phyloP scores from a whole-genome alignment of 2,113 vertebrate genomes.

The Prinia subflava region DNA sequence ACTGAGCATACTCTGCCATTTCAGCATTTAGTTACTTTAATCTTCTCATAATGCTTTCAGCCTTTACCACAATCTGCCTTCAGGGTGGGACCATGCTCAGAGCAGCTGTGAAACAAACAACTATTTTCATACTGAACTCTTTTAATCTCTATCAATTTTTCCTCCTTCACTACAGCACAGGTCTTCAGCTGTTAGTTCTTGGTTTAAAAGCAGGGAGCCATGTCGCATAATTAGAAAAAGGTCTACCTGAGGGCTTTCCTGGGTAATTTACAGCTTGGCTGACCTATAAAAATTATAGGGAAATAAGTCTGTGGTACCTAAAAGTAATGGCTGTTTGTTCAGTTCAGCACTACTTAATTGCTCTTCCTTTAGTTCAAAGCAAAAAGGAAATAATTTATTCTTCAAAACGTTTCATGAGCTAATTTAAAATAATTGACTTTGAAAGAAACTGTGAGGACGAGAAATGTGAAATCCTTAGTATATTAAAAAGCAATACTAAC shows the following conservation, averaged over 20 bases:
- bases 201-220: neutral
- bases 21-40: neutral
- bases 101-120: neutral
- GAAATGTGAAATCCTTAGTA: neutral
- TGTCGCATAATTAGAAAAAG: neutral
- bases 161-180: neutral
- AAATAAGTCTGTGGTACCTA: neutral
- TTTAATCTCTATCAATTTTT: neutral
- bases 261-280: slow-evolving; percentile 20
- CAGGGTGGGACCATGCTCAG: neutral
- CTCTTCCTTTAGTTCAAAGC: slow-evolving; percentile 39
- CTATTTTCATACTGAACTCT: neutral
- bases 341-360: slow-evolving; percentile 31
- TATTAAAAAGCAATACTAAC: neutral
- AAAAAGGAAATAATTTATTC: slow-evolving; percentile 17
- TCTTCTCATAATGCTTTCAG: neutral
- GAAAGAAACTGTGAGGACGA: neutral
- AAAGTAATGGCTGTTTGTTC: slow-evolving; percentile 34
- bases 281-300: neutral
- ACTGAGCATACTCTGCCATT: neutral
- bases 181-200: neutral
- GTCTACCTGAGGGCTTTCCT: slow-evolving; percentile 12
- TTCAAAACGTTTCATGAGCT: neutral
- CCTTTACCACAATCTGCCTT: neutral
- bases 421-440: slow-evolving; percentile 33